Conservation (phyloP, 2,113 vertebrate species). For the Lepisosteus oculatus region DNA sequence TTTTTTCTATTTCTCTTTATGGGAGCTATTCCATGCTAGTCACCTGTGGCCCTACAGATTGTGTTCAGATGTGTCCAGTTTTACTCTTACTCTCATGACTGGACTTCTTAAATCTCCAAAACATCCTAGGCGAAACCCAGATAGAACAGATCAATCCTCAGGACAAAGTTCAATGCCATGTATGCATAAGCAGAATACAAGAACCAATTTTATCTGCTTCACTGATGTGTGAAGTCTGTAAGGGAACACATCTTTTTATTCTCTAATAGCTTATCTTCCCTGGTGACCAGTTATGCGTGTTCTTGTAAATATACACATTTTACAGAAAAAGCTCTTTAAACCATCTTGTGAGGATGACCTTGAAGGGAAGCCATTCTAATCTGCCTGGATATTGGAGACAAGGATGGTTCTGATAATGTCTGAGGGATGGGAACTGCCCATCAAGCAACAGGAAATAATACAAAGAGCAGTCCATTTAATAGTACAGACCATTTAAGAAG, state of each 20-base stretch:
- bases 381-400: slow-evolving; percentile 76
- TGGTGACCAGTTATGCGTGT: slow-evolving; percentile 87
- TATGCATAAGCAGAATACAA: slow-evolving; percentile 79
- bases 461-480: slow-evolving; percentile 54
- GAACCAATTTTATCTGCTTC: slow-evolving; percentile 97
- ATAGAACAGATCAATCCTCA: slow-evolving; percentile 74
- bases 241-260: slow-evolving; percentile 90
- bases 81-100: not conserved
- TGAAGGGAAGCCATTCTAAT: slow-evolving; percentile 74
- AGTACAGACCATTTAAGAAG: slow-evolving; percentile 33
- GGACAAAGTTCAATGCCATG: slow-evolving; percentile 68
- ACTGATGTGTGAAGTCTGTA: slow-evolving; percentile 90
- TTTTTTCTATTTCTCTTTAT: not conserved
- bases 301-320: slow-evolving; percentile 96
- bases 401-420: slow-evolving; percentile 66
- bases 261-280: slow-evolving; percentile 88
- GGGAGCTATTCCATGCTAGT: not conserved
- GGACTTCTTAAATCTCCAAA: not conserved
- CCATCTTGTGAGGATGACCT: slow-evolving; percentile 78
- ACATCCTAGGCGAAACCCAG: slow-evolving; percentile 48
- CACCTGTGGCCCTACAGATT: slow-evolving; percentile 51
- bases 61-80: not conserved
- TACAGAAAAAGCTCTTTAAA: slow-evolving; percentile 67
- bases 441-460: slow-evolving; percentile 63
- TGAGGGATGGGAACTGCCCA: slow-evolving; percentile 65